Evolutionary conservation across 2,113 vertebrate genomes (phyloP).

Genomic region (Dromaius novaehollandiae): DNA sequence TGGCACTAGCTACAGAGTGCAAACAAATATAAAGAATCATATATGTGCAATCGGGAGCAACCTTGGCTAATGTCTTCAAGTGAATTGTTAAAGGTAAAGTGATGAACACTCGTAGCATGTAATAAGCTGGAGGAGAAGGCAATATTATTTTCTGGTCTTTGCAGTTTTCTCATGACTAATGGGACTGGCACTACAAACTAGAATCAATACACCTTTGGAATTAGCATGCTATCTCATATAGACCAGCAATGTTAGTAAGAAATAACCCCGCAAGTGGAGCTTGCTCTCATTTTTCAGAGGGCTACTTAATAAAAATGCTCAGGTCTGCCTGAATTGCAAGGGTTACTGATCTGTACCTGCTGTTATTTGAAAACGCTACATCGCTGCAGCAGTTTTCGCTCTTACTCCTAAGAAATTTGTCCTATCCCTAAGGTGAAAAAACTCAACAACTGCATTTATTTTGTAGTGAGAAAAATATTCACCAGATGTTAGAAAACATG

Average conservation of each 20-base stretch:
- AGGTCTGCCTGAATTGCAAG: neutral
- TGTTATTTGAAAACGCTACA: neutral
- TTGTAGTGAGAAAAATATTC: neutral
- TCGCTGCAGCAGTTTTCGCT: neutral
- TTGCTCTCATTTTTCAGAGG: constrained; percentile 7
- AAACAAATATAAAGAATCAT: constrained; percentile 58
- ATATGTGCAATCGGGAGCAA: neutral
- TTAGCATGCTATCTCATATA: neutral
- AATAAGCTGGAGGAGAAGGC: neutral
- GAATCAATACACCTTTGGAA: neutral
- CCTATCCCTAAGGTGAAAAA: neutral
- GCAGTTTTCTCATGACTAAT: neutral
- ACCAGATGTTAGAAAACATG: neutral
- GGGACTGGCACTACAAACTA: neutral
- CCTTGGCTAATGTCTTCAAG: neutral
- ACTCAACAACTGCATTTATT: neutral
- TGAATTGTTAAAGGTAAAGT: constrained; percentile 3
- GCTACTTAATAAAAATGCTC: neutral
- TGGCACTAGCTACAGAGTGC: constrained; percentile 46
- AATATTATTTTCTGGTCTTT: neutral
- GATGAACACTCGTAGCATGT: neutral
- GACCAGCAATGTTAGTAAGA: neutral
- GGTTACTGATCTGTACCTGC: neutral
- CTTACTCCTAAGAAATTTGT: neutral
- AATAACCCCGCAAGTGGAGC: neutral